Conservation (phyloP, 2,113 vertebrate species). For the Eurypyga helias region DNA sequence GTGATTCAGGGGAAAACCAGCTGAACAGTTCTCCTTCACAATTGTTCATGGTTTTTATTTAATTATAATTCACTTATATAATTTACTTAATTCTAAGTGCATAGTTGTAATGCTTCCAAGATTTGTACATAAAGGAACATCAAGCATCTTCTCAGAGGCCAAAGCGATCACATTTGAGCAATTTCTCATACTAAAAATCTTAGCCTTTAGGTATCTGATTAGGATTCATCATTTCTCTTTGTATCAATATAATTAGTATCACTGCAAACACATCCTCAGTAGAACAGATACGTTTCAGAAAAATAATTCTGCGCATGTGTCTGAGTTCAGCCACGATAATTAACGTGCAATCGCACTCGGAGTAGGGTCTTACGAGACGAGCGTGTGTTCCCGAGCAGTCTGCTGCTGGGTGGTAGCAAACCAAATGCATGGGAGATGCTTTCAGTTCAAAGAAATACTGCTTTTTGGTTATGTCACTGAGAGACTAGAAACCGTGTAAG, state of each 20-base stretch:
- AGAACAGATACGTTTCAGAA: neutral
- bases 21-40: neutral
- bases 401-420: neutral
- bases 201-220: constrained; percentile 24
- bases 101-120: neutral
- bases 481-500: neutral
- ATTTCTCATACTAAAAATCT: neutral
- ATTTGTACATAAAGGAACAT: constrained; percentile 30
- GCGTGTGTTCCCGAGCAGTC: neutral
- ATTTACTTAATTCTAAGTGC: constrained; percentile 8
- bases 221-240: neutral
- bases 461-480: neutral
- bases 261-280: neutral
- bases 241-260: constrained; percentile 28
- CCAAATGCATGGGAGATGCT: neutral
- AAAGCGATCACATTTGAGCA: constrained; percentile 1
- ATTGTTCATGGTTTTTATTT: neutral
- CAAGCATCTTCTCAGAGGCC: constrained; percentile 14
- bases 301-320: neutral
- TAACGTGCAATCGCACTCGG: neutral
- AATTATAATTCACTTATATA: neutral
- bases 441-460: neutral
- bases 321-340: neutral
- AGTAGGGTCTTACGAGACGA: neutral
- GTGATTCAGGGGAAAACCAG: neutral